Percentiles rank a stretch among this genome's conserved stretches.
phyloP scores from a whole-genome alignment of 92 coral and sea anemone genomes.

The Umimayanthus chanpuru region DNA sequence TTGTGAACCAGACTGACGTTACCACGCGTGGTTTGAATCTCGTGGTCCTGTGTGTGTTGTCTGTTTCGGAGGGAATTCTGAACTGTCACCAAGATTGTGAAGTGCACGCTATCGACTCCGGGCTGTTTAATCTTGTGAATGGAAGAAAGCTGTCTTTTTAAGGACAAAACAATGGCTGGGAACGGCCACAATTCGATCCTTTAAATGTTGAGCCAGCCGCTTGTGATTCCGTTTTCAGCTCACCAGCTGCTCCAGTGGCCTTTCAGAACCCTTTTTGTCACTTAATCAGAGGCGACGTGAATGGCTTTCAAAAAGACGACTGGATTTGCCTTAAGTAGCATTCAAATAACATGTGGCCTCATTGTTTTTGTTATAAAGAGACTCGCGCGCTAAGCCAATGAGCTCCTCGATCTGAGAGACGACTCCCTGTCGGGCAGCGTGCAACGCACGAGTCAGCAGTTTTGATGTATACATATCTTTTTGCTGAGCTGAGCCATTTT shows the following conservation, averaged over 20 bases:
- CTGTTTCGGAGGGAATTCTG: background rate
- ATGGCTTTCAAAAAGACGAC: constrained; percentile 85
- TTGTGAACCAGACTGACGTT: background rate
- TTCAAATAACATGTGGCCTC: constrained; percentile 95
- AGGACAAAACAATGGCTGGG: constrained; percentile 13
- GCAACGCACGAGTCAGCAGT: constrained; percentile 69
- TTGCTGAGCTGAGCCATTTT: constrained; percentile 58
- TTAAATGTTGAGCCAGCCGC: constrained; percentile 55
- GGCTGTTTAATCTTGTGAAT: constrained; percentile 57
- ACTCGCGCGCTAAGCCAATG: constrained; percentile 82
- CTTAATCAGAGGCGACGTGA: constrained; percentile 75
- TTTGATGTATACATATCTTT: constrained; percentile 12
- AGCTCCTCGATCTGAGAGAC: constrained; percentile 44
- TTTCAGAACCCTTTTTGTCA: constrained; percentile 78
- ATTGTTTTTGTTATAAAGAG: constrained; percentile 88
- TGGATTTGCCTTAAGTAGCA: constrained; percentile 74
- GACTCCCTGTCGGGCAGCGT: constrained; percentile 76
- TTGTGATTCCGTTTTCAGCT: constrained; percentile 49
- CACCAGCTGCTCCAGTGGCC: constrained; percentile 67
- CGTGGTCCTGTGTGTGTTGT: constrained; percentile 13
- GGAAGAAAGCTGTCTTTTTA: constrained; percentile 45
- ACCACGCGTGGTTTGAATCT: constrained; percentile 14
- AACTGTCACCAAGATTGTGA: background rate
- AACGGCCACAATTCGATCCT: constrained; percentile 48
- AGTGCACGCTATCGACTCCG: constrained; percentile 39